phyloP scores from a whole-genome alignment of 1,140 invertebrate genomes.

The Sarcophaga peregrina region DNA sequence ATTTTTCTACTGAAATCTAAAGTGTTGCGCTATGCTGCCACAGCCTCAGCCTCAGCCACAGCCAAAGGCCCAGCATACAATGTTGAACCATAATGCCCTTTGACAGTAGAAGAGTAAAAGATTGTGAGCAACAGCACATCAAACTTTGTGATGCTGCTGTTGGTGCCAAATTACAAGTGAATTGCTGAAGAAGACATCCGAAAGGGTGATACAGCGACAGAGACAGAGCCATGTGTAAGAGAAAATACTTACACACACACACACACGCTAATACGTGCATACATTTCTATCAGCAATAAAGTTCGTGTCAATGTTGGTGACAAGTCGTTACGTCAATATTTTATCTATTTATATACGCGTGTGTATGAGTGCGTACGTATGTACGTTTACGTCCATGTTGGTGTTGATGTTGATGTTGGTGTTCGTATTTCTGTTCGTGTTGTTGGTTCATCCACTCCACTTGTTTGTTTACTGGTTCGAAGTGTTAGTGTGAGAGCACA shows the following conservation, averaged over 20 bases:
- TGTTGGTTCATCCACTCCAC: too few species aligned
- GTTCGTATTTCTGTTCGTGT: background rate
- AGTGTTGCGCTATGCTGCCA: background rate
- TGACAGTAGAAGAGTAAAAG: background rate
- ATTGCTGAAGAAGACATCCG: background rate
- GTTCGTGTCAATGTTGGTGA: conserved; percentile 16
- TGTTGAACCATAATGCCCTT: background rate
- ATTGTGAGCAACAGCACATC: background rate
- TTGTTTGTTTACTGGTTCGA: too few species aligned
- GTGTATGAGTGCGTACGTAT: background rate
- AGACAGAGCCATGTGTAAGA: background rate
- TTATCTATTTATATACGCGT: background rate
- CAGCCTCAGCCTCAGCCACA: too few species aligned
- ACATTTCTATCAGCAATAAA: background rate
- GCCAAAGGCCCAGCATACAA: too few species aligned
- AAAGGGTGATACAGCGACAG: background rate
- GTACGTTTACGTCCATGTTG: background rate
- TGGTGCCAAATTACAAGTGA: too few species aligned
- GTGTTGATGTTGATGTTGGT: background rate
- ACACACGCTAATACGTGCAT: background rate
- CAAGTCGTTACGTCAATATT: conserved; percentile 24
- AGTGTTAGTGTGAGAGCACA: background rate
- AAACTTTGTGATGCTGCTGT: background rate
- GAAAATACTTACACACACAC: background rate
- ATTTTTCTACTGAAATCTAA: background rate